Percentiles rank a stretch among this genome's conserved stretches.
Conservation (phyloP, 2,113 vertebrate genomes). For the Macrotus californicus region DNA sequence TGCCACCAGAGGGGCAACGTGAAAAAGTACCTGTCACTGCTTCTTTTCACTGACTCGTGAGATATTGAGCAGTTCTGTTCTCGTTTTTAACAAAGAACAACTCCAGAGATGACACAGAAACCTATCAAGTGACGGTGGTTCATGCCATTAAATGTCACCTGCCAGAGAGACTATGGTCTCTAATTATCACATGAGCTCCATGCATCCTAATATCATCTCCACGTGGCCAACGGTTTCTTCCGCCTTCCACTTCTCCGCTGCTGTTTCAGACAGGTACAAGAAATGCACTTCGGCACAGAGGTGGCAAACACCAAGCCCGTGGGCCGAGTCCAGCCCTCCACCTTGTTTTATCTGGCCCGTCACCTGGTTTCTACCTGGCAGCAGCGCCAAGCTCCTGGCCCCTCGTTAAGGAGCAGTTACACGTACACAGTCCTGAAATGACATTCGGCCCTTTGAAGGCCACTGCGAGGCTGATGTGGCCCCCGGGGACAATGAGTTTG, state of each 20-base stretch:
- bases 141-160: neutral
- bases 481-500: too few species aligned
- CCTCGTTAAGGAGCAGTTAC: too few species aligned
- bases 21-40: fast-evolving
- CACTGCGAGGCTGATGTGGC: too few species aligned
- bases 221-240: neutral
- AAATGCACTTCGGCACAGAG: too few species aligned
- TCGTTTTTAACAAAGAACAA: neutral
- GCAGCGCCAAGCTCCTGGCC: too few species aligned
- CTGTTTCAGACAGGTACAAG: neutral
- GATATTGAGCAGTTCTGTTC: neutral
- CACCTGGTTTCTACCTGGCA: too few species aligned
- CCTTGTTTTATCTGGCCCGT: too few species aligned
- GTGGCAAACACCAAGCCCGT: too few species aligned
- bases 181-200: neutral
- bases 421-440: too few species aligned
- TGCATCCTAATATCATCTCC: fast-evolving
- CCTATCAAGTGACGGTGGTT: neutral
- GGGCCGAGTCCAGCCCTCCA: too few species aligned
- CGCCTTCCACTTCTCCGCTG: neutral
- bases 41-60: neutral
- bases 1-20: neutral
- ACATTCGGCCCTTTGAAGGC: too few species aligned
- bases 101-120: neutral
- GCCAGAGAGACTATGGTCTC: neutral